Conservation (phyloP, 2,113 vertebrate species). For the Mirza zaza region DNA sequence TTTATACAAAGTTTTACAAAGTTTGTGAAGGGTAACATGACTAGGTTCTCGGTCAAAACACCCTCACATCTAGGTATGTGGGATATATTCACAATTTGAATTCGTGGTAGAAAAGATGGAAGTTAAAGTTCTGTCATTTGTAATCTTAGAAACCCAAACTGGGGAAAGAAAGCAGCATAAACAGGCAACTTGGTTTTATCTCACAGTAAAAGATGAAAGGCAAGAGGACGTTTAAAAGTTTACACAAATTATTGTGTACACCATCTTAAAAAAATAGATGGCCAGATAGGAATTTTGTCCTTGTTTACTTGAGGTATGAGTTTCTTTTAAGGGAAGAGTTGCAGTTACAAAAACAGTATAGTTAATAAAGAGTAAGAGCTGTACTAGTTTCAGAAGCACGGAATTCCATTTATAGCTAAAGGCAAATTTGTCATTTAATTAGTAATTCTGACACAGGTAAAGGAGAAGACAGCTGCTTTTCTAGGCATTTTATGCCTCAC, state of each 20-base stretch:
- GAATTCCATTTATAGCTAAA: slow-evolving; percentile 54
- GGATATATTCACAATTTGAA: neutral
- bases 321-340: slow-evolving; percentile 37
- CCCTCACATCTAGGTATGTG: neutral
- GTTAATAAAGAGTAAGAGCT: neutral
- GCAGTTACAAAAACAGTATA: neutral
- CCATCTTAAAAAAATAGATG: neutral
- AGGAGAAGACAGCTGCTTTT: slow-evolving; percentile 75
- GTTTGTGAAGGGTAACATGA: neutral
- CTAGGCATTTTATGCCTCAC: slow-evolving; percentile 64
- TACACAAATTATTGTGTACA: neutral
- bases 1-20: neutral
- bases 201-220: slow-evolving; percentile 9
- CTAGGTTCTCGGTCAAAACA: neutral
- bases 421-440: slow-evolving; percentile 71
- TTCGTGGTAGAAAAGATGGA: neutral
- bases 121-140: neutral
- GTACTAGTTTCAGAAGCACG: slow-evolving; percentile 25
- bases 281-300: neutral
- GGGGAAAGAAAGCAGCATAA: neutral
- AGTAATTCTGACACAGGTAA: slow-evolving; percentile 77
- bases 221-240: slow-evolving; percentile 30
- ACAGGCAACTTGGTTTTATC: neutral
- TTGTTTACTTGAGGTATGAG: neutral
- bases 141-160: neutral